Evolutionary conservation across 2,888 invertebrate species (phyloP).

Genomic region (Crepidodera aurea): DNA sequence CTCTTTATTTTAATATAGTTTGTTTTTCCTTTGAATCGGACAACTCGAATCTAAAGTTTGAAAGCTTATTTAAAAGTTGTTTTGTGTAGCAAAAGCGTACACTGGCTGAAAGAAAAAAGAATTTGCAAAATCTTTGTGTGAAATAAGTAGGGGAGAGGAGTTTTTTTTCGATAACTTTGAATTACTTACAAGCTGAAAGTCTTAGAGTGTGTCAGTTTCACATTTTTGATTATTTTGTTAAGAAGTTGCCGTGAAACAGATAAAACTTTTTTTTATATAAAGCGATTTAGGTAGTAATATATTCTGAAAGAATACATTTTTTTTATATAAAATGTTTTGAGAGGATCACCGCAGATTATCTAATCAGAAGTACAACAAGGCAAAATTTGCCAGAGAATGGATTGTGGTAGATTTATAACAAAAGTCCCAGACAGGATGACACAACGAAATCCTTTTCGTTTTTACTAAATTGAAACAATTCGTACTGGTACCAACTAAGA

Average conservation of each 20-base stretch:
- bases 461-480: too few species aligned
- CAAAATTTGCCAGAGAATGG: too few species aligned
- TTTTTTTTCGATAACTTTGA: slow-evolving; percentile 15
- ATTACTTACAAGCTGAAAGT: slow-evolving; percentile 6
- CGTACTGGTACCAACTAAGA: too few species aligned
- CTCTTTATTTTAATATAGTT: slow-evolving; percentile 34
- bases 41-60: slow-evolving; percentile 25
- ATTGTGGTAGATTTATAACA: too few species aligned
- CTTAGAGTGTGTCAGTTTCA: slow-evolving; percentile 6
- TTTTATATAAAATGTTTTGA: too few species aligned
- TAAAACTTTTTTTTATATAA: neutral
- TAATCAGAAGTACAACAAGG: too few species aligned
- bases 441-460: too few species aligned
- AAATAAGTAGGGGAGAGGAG: neutral
- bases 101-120: neutral
- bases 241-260: neutral
- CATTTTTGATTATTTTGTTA: slow-evolving; percentile 8
- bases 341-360: too few species aligned
- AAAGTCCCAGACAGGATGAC: too few species aligned
- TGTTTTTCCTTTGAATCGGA: slow-evolving; percentile 31
- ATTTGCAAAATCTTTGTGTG: slow-evolving; percentile 6
- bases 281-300: neutral
- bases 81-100: slow-evolving; percentile 19
- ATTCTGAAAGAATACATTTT: too few species aligned
- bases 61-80: slow-evolving; percentile 34